Evolutionary conservation across 2,113 vertebrate species (phyloP).

Genomic region (Microtus pennsylvanicus): DNA sequence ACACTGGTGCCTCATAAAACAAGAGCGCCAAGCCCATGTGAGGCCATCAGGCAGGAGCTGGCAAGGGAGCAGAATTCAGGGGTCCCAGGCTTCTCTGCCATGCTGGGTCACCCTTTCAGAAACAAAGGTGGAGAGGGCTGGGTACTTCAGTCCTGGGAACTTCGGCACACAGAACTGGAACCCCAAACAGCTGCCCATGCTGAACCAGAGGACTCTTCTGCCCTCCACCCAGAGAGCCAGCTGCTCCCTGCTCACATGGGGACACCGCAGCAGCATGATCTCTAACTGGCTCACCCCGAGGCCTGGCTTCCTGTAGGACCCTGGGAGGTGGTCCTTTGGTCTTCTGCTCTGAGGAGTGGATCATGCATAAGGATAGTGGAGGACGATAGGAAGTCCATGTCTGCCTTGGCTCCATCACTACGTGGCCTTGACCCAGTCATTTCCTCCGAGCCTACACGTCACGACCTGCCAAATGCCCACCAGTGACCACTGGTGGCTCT

Average conservation of each 20-base stretch:
- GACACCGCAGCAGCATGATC: background rate
- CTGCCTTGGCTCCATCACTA: background rate
- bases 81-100: background rate
- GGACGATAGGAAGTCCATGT: background rate
- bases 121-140: background rate
- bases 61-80: background rate
- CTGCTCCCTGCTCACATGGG: background rate
- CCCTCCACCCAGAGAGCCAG: no score
- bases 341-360: background rate
- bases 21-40: conserved; percentile 1
- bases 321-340: background rate
- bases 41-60: conserved; percentile 9
- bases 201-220: background rate
- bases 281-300: background rate
- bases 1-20: conserved; percentile 56
- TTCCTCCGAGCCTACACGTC: background rate
- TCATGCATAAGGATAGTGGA: rapidly evolving
- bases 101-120: conserved; percentile 3
- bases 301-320: background rate
- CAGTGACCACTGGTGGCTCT: background rate
- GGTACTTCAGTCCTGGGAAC: background rate
- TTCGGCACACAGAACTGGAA: background rate
- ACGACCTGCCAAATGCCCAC: background rate
- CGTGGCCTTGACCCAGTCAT: background rate
- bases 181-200: background rate